phyloP scores from a whole-genome alignment of 64 coral and sea anemone species.

The Montipora foliosa region DNA sequence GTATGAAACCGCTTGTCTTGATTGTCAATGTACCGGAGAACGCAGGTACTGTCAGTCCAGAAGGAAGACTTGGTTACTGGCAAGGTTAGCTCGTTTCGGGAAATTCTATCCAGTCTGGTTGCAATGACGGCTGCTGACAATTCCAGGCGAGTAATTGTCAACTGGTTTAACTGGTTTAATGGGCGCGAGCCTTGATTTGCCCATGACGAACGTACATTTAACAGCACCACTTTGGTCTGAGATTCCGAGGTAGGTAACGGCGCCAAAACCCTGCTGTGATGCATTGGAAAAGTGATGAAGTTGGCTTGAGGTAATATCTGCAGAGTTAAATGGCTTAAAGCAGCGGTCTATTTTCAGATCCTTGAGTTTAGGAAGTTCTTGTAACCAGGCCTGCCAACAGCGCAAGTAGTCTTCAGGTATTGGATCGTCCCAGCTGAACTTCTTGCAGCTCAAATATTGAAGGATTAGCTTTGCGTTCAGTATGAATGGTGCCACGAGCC shows the following conservation, averaged over 20 bases:
- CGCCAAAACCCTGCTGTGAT: too few species aligned
- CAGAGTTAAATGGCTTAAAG: not conserved
- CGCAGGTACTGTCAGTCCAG: too few species aligned
- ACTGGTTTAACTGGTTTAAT: not conserved
- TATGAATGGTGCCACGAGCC: too few species aligned
- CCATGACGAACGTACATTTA: constrained; percentile 7
- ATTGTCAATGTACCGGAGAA: too few species aligned
- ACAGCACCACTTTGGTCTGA: not conserved
- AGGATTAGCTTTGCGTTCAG: too few species aligned
- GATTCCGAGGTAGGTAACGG: constrained; percentile 13
- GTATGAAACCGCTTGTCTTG: too few species aligned
- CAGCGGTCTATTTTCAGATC: constrained; percentile 12
- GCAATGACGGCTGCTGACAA: constrained; percentile 39
- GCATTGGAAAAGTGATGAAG: too few species aligned
- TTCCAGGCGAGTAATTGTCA: constrained; percentile 9
- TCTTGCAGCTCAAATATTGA: too few species aligned
- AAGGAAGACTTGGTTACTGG: not conserved
- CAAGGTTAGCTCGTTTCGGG: not conserved
- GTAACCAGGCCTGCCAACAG: not conserved
- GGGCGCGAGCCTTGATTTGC: constrained; percentile 33
- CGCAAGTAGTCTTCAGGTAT: too few species aligned
- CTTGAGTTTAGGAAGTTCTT: constrained; percentile 24
- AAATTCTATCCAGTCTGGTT: constrained; percentile 16
- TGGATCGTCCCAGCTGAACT: too few species aligned
- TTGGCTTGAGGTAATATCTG: not conserved